Percentiles rank a stretch among this genome's conserved stretches.
phyloP scores from a whole-genome alignment of 2,113 vertebrate species.

The Pluvianellus socialis region DNA sequence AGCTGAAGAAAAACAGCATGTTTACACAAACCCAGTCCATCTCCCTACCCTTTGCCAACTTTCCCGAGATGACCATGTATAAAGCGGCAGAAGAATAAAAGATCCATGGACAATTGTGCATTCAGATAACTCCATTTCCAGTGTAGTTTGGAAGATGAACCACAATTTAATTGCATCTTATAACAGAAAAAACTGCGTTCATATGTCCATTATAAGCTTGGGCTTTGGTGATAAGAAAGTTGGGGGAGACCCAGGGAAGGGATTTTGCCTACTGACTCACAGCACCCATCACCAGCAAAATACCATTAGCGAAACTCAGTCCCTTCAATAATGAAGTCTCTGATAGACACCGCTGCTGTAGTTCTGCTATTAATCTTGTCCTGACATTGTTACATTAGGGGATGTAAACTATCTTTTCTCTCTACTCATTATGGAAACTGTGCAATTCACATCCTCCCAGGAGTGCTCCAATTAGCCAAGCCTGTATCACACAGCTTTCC shows the following conservation, averaged over 20 bases:
- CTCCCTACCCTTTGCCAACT: neutral
- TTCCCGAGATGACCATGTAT: neutral
- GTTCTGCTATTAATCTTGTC: constrained; percentile 61
- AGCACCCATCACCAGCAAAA: constrained; percentile 39
- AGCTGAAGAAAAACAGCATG: neutral
- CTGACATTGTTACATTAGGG: constrained; percentile 29
- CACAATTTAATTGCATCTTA: constrained; percentile 18
- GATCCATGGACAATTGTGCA: neutral
- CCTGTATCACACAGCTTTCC: constrained; percentile 41
- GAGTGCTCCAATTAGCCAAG: constrained; percentile 63
- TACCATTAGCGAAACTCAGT: constrained; percentile 3
- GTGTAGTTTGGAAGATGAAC: neutral
- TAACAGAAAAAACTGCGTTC: neutral
- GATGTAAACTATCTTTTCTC: constrained; percentile 62
- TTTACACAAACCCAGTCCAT: neutral
- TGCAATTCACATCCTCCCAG: constrained; percentile 61
- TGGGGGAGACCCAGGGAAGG: neutral
- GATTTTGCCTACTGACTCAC: constrained; percentile 28
- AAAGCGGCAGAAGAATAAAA: neutral
- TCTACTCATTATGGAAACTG: constrained; percentile 57
- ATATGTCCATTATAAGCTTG: neutral
- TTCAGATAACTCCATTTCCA: neutral
- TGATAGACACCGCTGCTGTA: constrained; percentile 1
- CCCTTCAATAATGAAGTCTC: constrained; percentile 44
- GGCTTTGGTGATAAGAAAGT: constrained; percentile 32